phyloP scores from a whole-genome alignment of 2,113 vertebrate species.

The Falco punctatus region DNA sequence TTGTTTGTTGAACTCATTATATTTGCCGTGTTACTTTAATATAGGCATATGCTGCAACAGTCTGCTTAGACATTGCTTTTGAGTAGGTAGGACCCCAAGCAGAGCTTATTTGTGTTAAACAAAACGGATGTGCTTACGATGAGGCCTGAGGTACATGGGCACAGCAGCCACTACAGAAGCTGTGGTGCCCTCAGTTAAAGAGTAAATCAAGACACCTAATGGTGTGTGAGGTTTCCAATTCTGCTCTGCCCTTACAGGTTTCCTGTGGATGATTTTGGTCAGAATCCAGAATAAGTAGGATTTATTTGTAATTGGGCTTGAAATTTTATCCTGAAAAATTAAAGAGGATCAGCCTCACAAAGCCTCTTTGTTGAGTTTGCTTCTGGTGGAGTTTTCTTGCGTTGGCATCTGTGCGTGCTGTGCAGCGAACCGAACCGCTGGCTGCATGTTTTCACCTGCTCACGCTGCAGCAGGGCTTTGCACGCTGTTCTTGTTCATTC shows the following conservation, averaged over 20 bases:
- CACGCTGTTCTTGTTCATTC: fast-evolving
- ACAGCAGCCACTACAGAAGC: not conserved
- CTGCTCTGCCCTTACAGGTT: not conserved
- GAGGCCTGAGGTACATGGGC: not conserved
- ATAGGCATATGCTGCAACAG: not conserved
- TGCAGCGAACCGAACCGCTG: fast-evolving
- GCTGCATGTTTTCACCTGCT: not conserved
- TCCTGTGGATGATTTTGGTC: not conserved
- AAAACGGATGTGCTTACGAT: not conserved
- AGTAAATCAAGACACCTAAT: not conserved
- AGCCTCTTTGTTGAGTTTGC: not conserved
- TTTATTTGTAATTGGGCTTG: not conserved
- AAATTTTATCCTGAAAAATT: not conserved
- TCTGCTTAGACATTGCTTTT: not conserved
- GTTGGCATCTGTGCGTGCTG: not conserved
- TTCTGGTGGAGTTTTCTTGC: not conserved
- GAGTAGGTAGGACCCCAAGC: not conserved
- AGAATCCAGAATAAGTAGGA: not conserved
- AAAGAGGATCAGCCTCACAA: not conserved
- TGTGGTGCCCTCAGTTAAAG: not conserved
- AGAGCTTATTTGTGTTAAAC: not conserved
- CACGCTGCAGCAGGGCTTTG: not conserved
- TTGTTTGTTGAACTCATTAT: not conserved
- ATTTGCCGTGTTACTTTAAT: not conserved
- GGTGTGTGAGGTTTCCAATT: not conserved